Percentiles rank a stretch among this genome's conserved stretches.
Evolutionary conservation across 2,797 vertebrate species (phyloP).

Genomic region (Poecilia wingei): DNA sequence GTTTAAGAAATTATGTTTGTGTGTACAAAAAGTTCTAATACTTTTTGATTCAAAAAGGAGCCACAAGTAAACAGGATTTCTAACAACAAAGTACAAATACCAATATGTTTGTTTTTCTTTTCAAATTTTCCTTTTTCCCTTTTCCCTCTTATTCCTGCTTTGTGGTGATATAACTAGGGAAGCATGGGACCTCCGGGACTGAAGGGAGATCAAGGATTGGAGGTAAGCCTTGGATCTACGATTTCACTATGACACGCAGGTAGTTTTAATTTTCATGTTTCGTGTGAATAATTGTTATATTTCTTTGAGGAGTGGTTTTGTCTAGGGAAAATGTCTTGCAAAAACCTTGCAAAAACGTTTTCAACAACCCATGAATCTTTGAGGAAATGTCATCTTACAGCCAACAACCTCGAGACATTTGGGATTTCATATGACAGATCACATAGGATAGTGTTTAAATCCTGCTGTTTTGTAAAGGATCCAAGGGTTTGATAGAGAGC

Average conservation of each 20-base stretch:
- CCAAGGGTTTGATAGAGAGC: not conserved
- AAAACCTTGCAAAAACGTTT: not conserved
- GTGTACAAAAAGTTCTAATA: not conserved
- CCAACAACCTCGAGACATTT: not conserved
- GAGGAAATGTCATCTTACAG: not conserved
- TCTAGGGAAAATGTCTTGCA: not conserved
- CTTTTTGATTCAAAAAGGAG: slow-evolving; percentile 16
- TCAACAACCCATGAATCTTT: not conserved
- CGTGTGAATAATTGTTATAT: not conserved
- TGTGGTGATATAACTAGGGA: slow-evolving; percentile 76
- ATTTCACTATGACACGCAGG: slow-evolving; percentile 2
- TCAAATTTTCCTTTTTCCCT: slow-evolving; percentile 9
- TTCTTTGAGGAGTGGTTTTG: not conserved
- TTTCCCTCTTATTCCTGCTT: slow-evolving; percentile 15
- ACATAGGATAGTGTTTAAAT: not conserved
- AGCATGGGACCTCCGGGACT: slow-evolving; percentile 84
- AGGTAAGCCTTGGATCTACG: slow-evolving; percentile 73
- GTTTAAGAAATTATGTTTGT: slow-evolving; percentile 5
- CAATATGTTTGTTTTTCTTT: slow-evolving; percentile 32
- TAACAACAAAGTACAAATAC: slow-evolving; percentile 8
- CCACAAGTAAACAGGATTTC: not conserved
- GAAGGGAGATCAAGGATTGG: slow-evolving; percentile 85
- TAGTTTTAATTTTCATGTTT: slow-evolving; percentile 1
- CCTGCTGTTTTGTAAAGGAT: not conserved
- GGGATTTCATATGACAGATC: not conserved